Conservation (phyloP, 2,113 vertebrate species). For the Hippocampus guttulatus region DNA sequence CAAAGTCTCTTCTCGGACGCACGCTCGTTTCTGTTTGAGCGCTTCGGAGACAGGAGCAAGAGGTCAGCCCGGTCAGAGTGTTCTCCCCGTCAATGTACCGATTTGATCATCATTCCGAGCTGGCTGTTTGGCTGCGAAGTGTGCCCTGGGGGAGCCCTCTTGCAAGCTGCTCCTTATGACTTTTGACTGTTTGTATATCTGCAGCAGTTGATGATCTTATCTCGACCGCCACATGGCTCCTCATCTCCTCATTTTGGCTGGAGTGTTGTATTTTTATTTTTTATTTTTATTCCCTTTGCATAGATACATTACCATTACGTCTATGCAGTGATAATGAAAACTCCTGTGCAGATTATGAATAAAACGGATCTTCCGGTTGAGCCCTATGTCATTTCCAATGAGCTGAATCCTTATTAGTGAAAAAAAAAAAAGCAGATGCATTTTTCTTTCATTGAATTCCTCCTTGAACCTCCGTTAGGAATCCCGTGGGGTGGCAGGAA, state of each 20-base stretch:
- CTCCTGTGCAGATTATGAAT: neutral
- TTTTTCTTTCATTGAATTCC: neutral
- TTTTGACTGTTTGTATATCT: conserved; percentile 3
- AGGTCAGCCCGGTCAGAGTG: conserved; percentile 37
- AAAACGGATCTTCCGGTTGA: neutral
- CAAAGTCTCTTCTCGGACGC: conserved; percentile 21
- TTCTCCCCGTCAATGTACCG: conserved; percentile 43
- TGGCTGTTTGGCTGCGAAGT: conserved; percentile 17
- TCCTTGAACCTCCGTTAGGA: neutral
- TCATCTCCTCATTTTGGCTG: neutral
- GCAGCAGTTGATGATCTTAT: neutral
- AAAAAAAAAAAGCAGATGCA: neutral
- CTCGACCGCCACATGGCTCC: neutral
- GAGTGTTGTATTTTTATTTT: neutral
- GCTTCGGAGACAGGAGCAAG: conserved; percentile 24
- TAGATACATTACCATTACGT: neutral
- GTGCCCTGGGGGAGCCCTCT: conserved; percentile 25
- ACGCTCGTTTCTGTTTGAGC: conserved; percentile 29
- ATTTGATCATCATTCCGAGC: conserved; percentile 25
- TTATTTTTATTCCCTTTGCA: conserved; percentile 9
- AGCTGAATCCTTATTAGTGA: neutral
- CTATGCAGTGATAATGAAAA: neutral
- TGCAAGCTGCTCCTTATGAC: conserved; percentile 8
- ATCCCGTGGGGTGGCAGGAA: neutral
- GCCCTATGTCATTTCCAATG: neutral